Evolutionary conservation across 2,797 vertebrate genomes (phyloP).

Genomic region (Prionace glauca): DNA sequence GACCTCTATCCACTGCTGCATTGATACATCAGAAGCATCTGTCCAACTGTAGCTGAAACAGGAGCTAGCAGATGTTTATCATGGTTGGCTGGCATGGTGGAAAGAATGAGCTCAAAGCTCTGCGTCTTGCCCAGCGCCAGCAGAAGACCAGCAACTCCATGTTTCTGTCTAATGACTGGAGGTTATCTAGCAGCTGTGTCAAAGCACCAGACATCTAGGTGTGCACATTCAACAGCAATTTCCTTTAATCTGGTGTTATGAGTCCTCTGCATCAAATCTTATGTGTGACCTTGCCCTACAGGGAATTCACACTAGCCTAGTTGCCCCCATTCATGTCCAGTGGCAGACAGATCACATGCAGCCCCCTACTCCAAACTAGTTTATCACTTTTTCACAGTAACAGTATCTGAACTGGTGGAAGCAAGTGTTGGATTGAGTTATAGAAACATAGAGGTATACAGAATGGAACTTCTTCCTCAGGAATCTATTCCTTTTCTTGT

Average conservation of each 20-base stretch:
- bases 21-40: neutral
- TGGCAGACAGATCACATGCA: neutral
- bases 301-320: neutral
- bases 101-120: neutral
- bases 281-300: neutral
- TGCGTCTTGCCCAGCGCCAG: neutral
- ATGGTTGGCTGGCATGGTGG: neutral
- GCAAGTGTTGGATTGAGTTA: neutral
- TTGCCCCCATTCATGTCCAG: neutral
- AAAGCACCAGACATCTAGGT: too few species aligned
- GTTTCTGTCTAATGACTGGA: neutral
- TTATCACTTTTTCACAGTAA: neutral
- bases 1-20: neutral
- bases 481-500: neutral
- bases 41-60: neutral
- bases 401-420: neutral
- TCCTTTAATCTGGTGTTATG: neutral
- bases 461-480: neutral
- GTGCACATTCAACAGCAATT: too few species aligned
- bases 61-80: neutral
- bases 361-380: neutral
- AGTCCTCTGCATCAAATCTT: neutral
- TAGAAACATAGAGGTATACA: too few species aligned
- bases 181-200: too few species aligned
- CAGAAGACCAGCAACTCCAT: neutral